phyloP scores from a whole-genome alignment of 2,113 vertebrate genomes.

The Seriola rivoliana region DNA sequence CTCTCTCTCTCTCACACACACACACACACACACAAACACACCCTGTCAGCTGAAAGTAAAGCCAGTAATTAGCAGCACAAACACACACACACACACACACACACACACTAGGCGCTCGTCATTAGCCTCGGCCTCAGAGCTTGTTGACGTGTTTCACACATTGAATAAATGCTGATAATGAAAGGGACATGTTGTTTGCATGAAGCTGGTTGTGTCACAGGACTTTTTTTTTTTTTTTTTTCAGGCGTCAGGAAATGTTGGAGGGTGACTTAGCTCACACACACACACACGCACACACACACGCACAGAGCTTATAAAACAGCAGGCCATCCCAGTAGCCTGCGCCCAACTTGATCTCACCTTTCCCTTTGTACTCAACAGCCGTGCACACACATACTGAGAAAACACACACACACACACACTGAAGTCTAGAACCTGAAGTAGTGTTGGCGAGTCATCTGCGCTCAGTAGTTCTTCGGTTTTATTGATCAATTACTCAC shows the following conservation, averaged over 20 bases:
- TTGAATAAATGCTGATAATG: constrained; percentile 2
- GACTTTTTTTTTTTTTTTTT: not conserved
- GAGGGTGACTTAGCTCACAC: not conserved
- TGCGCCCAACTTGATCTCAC: constrained; percentile 41
- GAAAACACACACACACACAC: constrained; percentile 11
- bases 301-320: constrained; percentile 39
- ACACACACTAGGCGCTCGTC: not conserved
- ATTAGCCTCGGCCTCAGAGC: constrained; percentile 15
- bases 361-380: not conserved
- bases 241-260: not conserved
- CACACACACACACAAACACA: no score
- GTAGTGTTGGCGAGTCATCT: not conserved
- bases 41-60: no score
- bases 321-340: constrained; percentile 35
- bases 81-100: constrained; percentile 9
- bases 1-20: no score
- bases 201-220: not conserved
- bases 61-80: not conserved
- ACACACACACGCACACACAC: not conserved
- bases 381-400: not conserved
- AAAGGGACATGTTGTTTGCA: constrained; percentile 3
- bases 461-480: not conserved
- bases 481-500: not conserved
- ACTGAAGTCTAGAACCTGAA: not conserved
- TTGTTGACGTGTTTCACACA: constrained; percentile 16